Base-by-base conservation (phyloP, 1,140 invertebrate genomes). In the Bombus sylvicola region DNA sequence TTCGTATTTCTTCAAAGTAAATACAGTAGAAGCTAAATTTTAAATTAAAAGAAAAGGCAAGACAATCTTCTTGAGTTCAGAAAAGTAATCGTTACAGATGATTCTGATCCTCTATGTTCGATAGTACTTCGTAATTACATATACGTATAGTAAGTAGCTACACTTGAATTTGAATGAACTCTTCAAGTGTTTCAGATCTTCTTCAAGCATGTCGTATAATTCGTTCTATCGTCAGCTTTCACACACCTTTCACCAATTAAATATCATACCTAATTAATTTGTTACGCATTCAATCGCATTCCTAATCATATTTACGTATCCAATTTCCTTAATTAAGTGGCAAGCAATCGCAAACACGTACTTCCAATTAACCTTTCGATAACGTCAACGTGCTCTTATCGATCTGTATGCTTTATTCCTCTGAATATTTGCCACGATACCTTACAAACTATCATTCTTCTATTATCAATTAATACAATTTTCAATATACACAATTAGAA, bases 311-410 rank as follows among this genome's bases (percentile, higher is more conserved):
- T 43, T 39, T 73, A 22, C 71, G 71, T 31, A 31, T 10, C 5
- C 59, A 78, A 34, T 62, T 78, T 41, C 59, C 57, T 57, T 64
- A 78, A 78, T 78, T 78, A 78, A 13, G 28, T 41, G 18, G 9
- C 18, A 22, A 53, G 25, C 34, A 37, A n/a, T 39, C 18, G 75
- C 75, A 39, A 64, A 66, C 62, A 66, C 31, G 75, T 41, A 64
- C 43, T 64, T 25, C 57, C 39, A 78, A 66, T 64, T 78, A 78
- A 78, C 75, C 37, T 25, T n/a, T n/a, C 34, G 25, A 59, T 39
- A n/a, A 18, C 31, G 31, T 47, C 72, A 34, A 12, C 72, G 28
- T 74, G 41, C 18, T 15, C 13, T 47, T 47, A 34, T 53, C 43
- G 13, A 53, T 34, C 22, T 5, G n/a, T 53, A 3, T 25, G 9